Evolutionary conservation across 2,113 vertebrate species (phyloP), one percentile per base, ranked within the genome.

Genomic region (Phylloscopus whistleri): DNA sequence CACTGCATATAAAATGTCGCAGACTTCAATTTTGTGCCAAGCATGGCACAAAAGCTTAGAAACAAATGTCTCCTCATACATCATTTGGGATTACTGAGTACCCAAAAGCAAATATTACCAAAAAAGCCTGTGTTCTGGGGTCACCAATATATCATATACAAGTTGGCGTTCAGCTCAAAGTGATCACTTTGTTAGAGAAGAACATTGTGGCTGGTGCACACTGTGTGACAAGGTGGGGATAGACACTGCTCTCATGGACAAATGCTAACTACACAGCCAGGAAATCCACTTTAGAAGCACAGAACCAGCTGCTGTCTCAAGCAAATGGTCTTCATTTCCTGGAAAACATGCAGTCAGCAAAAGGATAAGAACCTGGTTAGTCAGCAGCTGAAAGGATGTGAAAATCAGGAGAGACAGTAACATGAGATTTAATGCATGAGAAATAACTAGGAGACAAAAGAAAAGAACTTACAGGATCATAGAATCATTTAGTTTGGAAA

Each of bases 271-370:
- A 37, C 60, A 66, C 51, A 89, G 28, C 66, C 64, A 49, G 67
- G 15, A 82, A 91, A 87, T 73, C 33, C 52, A 73, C 70, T 79
- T 85, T 60, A 92, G 84, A 87, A 87, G 22, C 48, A 70, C n/a
- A 21, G 74, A 75, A 26, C 30, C 91, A 95, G 87, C 52, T 95
- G 77, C 52, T 87, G 7, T 64, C 52, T 93, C 24, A n/a, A 76
- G 59, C 75, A 92, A 95, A 95, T 90, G 64, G 41, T 91, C 91
- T 92, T 86, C 21, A 55, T 92, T 95, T 95, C 80, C 81, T 95
- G 74, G 80, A 96, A 97, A 93, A 95, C 31, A 48, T 53, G 51
- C 51, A 73, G 48, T 67, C 46, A 76, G 56, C 2, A 2, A 90
- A 90, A 89, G 83, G 55, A 74, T 66, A 78, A 72, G 74, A 92